Percentiles rank a stretch among this genome's conserved stretches.
phyloP scores from a whole-genome alignment of 2,797 vertebrate species.

The Schizothorax lantsangensis region DNA sequence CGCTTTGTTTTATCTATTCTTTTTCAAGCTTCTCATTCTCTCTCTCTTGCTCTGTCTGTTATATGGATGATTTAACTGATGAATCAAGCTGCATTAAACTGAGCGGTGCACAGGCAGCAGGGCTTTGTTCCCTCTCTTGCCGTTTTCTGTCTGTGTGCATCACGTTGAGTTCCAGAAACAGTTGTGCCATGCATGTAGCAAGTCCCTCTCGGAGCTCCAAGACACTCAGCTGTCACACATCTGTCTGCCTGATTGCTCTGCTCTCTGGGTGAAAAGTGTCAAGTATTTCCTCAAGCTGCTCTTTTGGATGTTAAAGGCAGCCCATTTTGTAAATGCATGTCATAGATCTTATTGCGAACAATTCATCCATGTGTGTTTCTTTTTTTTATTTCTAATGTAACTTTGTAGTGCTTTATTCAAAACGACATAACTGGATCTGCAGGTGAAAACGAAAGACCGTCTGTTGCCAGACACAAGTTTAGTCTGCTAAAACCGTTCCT shows the following conservation, averaged over 20 bases:
- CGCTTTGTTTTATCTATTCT: neutral
- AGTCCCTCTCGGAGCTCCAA: slow-evolving; percentile 37
- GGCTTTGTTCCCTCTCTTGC: slow-evolving; percentile 11
- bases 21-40: slow-evolving; percentile 38
- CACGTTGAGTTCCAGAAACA: slow-evolving; percentile 20
- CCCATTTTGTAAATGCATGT: neutral
- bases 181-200: slow-evolving; percentile 31
- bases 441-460: neutral
- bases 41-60: slow-evolving; percentile 33
- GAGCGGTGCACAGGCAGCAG: slow-evolving; percentile 13
- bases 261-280: slow-evolving; percentile 20
- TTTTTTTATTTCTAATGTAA: neutral
- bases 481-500: neutral
- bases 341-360: neutral
- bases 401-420: neutral
- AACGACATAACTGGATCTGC: neutral
- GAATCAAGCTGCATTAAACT: slow-evolving; percentile 31
- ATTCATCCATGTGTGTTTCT: neutral
- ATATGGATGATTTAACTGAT: slow-evolving; percentile 47
- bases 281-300: slow-evolving; percentile 1
- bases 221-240: slow-evolving; percentile 41
- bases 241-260: slow-evolving; percentile 30
- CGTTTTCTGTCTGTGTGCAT: slow-evolving; percentile 26
- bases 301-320: neutral
- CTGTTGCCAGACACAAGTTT: neutral